phyloP scores from a whole-genome alignment of 2,797 vertebrate genomes.

The Fistularia tabacaria region DNA sequence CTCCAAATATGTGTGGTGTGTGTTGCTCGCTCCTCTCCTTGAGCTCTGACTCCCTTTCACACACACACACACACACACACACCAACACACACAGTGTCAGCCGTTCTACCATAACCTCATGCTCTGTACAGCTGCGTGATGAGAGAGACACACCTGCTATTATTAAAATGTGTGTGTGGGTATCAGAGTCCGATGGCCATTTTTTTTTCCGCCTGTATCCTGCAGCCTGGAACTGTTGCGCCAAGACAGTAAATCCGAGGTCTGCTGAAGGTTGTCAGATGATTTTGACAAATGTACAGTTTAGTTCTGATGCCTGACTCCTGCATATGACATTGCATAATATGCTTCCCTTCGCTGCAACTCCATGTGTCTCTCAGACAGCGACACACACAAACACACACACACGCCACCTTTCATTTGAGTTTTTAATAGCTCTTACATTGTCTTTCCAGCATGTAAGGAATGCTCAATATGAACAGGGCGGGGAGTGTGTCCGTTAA shows the following conservation, averaged over 20 bases:
- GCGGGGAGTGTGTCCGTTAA: conserved; percentile 30
- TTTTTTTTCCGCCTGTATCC: conserved; percentile 23
- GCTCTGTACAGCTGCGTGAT: conserved; percentile 59
- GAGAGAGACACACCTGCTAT: conserved; percentile 62
- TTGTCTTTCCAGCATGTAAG: conserved; percentile 60
- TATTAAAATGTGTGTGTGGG: conserved; percentile 41
- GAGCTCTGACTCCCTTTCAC: conserved; percentile 51
- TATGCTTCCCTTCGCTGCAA: conserved; percentile 32
- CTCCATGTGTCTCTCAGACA: not conserved
- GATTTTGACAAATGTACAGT: conserved; percentile 30
- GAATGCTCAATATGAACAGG: conserved; percentile 49
- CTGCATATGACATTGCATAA: conserved; percentile 43
- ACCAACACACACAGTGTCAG: not conserved
- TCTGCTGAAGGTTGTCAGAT: conserved; percentile 33
- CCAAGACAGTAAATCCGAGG: conserved; percentile 27
- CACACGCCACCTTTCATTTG: conserved; percentile 26
- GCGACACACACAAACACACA: conserved; percentile 6
- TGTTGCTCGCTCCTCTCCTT: conserved; percentile 60
- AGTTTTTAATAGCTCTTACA: conserved; percentile 59
- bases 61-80: too few relatives aligned
- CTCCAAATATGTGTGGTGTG: conserved; percentile 61
- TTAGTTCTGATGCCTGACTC: conserved; percentile 8
- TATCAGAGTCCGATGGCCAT: conserved; percentile 17
- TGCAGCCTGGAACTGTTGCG: conserved; percentile 39
- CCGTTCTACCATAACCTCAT: conserved; percentile 14